A percentile compares a stretch with the other conserved stretches of the same genome.
Conservation (phyloP, 2,888 invertebrate genomes). For the Ectropis crepuscularia region DNA sequence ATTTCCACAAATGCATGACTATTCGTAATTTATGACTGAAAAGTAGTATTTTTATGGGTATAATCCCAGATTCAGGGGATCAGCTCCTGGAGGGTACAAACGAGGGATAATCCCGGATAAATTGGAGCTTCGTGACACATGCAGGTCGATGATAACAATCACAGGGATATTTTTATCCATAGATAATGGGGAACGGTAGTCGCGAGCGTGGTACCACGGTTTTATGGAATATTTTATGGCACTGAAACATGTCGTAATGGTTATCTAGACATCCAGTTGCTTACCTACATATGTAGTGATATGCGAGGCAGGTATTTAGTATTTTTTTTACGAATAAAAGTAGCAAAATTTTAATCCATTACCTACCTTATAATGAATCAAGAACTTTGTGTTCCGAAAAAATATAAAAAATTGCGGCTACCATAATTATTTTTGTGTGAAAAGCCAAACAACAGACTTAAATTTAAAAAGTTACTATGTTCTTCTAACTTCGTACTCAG, state of each 20-base stretch:
- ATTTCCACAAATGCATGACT: slow-evolving; percentile 7
- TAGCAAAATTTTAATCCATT: no score
- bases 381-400: no score
- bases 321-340: no score
- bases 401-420: no score
- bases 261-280: no score
- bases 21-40: slow-evolving; percentile 1
- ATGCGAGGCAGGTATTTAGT: no score
- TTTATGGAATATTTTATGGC: not conserved
- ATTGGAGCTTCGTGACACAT: slow-evolving; percentile 14
- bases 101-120: slow-evolving; percentile 10
- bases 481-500: no score
- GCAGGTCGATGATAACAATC: slow-evolving; percentile 10
- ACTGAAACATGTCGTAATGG: not conserved
- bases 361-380: no score
- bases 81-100: slow-evolving; percentile 4
- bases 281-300: no score
- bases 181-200: not conserved
- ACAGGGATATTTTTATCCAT: slow-evolving; percentile 4
- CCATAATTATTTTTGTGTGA: no score
- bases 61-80: slow-evolving; percentile 1
- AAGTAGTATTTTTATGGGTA: not conserved
- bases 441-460: no score
- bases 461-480: no score
- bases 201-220: not conserved